Percentiles rank a stretch among this genome's conserved stretches.
Evolutionary conservation across 2,888 invertebrate genomes (phyloP).

Genomic region (Liodrosophila aerea): DNA sequence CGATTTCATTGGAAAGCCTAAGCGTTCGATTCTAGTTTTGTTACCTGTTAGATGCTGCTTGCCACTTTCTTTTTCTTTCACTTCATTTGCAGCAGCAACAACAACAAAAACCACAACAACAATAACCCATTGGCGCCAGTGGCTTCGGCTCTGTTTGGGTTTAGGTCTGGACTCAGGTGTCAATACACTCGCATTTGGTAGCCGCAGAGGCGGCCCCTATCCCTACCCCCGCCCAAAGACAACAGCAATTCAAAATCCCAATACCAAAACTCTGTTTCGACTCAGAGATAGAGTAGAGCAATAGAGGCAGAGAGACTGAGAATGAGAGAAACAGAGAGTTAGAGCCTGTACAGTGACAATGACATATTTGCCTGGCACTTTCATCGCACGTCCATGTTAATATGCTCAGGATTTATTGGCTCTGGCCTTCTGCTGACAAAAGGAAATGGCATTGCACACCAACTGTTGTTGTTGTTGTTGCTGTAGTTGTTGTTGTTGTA

Average conservation of each 20-base stretch:
- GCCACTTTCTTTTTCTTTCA: slow-evolving; percentile 67
- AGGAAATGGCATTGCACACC: slow-evolving; percentile 73
- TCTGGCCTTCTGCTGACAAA: slow-evolving; percentile 51
- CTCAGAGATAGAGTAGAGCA: slow-evolving; percentile 4
- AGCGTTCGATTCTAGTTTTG: slow-evolving; percentile 23
- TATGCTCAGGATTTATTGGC: slow-evolving; percentile 72
- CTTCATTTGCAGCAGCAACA: slow-evolving; percentile 40
- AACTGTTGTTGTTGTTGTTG: slow-evolving; percentile 30
- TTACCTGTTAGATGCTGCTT: slow-evolving; percentile 40
- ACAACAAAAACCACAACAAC: slow-evolving; percentile 10
- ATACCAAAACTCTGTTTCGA: slow-evolving; percentile 17
- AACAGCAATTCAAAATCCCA: slow-evolving; percentile 11
- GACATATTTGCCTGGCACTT: slow-evolving; percentile 75
- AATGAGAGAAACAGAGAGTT: neutral
- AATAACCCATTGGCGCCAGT: slow-evolving; percentile 42
- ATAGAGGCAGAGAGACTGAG: neutral
- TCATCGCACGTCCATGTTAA: slow-evolving; percentile 77
- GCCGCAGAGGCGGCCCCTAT: slow-evolving; percentile 62
- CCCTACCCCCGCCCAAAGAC: neutral
- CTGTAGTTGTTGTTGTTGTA: slow-evolving; percentile 26
- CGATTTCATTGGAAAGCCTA: slow-evolving; percentile 58
- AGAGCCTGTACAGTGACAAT: slow-evolving; percentile 60
- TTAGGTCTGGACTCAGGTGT: slow-evolving; percentile 61
- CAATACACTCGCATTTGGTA: slow-evolving; percentile 67
- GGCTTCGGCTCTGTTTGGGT: slow-evolving; percentile 44